phyloP scores from a whole-genome alignment of 2,113 vertebrate species.

The Entomyzon cyanotis region DNA sequence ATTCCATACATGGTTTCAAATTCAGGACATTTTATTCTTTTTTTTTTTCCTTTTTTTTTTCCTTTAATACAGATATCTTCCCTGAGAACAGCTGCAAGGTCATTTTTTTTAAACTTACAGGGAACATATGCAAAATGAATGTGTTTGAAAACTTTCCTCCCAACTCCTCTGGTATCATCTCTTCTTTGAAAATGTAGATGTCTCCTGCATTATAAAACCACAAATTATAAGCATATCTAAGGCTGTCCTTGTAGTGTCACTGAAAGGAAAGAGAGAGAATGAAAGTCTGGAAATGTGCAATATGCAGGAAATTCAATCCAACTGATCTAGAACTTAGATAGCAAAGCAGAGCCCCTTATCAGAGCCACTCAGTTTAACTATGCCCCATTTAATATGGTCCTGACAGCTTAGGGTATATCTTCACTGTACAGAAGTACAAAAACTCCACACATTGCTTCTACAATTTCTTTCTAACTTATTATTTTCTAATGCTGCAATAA shows the following conservation, averaged over 20 bases:
- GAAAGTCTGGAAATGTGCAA: slow-evolving; percentile 79
- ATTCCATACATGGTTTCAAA: neutral
- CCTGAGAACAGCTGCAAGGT: slow-evolving; percentile 41
- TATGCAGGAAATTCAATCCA: slow-evolving; percentile 91
- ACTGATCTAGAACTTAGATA: slow-evolving; percentile 87
- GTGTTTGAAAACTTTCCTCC: slow-evolving; percentile 38
- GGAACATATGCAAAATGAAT: slow-evolving; percentile 38
- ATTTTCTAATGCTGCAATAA: slow-evolving; percentile 66
- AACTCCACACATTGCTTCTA: slow-evolving; percentile 45
- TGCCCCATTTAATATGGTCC: slow-evolving; percentile 83
- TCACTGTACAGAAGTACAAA: slow-evolving; percentile 74
- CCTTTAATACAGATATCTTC: slow-evolving; percentile 10
- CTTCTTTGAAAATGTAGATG: slow-evolving; percentile 73
- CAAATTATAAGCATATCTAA: slow-evolving; percentile 78
- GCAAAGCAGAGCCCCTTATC: slow-evolving; percentile 84
- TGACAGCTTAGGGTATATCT: slow-evolving; percentile 79
- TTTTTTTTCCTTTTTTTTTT: neutral
- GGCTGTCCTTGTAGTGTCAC: slow-evolving; percentile 82
- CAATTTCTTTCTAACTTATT: slow-evolving; percentile 58
- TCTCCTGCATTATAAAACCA: slow-evolving; percentile 74
- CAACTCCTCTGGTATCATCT: slow-evolving; percentile 51
- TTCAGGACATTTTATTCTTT: neutral
- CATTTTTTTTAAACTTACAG: neutral
- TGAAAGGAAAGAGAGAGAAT: slow-evolving; percentile 68
- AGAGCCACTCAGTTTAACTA: slow-evolving; percentile 85